A percentile compares a stretch with the other conserved stretches of the same genome.
Conservation (phyloP, 2,888 invertebrate genomes). For the Drosophila peninsularis region DNA sequence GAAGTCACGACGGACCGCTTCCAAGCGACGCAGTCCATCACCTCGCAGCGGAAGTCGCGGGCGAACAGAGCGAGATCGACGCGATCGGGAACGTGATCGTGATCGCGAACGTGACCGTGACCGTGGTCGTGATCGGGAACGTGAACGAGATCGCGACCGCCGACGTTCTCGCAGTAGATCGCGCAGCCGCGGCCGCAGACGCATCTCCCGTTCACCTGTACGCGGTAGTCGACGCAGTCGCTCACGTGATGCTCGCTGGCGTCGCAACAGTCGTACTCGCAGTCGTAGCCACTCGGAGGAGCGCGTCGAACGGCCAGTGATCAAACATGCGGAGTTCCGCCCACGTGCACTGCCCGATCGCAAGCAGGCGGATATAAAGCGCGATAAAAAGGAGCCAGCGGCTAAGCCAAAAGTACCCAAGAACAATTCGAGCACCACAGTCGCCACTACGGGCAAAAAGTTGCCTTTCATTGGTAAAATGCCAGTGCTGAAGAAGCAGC, state of each 20-base stretch:
- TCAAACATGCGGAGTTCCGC: constrained; percentile 84
- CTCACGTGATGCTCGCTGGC: constrained; percentile 60
- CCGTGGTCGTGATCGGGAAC: constrained; percentile 48
- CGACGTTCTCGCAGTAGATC: constrained; percentile 64
- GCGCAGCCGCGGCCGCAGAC: constrained; percentile 70
- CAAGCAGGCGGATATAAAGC: constrained; percentile 53
- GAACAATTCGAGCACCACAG: constrained; percentile 21
- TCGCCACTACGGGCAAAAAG: constrained; percentile 86
- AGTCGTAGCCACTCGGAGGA: constrained; percentile 57
- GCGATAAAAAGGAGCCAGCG: constrained; percentile 64
- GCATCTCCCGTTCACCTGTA: constrained; percentile 70
- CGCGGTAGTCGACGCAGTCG: constrained; percentile 63
- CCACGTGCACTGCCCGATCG: constrained; percentile 81
- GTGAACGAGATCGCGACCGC: constrained; percentile 50
- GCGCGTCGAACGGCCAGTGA: constrained; percentile 82
- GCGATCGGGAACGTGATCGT: constrained; percentile 54
- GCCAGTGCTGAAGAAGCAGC: constrained; percentile 89
- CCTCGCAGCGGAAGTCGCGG: constrained; percentile 62
- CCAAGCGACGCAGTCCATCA: constrained; percentile 59
- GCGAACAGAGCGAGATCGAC: constrained; percentile 44
- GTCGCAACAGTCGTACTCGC: constrained; percentile 37
- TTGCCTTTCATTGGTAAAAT: constrained; percentile 94
- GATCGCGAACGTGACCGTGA: constrained; percentile 51
- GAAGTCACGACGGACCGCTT: constrained; percentile 50
- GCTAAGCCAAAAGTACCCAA: constrained; percentile 61